phyloP scores from a whole-genome alignment of 1,140 invertebrate species.

The Ips typographus region DNA sequence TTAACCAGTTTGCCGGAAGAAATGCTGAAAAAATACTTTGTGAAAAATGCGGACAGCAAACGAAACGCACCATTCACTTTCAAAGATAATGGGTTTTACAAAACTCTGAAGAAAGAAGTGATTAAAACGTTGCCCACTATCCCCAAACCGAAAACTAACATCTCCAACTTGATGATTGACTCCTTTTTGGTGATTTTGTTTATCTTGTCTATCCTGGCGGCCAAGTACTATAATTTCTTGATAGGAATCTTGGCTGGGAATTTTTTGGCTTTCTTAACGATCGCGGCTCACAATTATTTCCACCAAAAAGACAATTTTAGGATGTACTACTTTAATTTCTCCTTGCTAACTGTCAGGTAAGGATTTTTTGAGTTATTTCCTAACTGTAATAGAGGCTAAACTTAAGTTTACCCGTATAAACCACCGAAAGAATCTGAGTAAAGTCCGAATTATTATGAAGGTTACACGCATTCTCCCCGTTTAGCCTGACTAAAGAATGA shows the following conservation, averaged over 20 bases:
- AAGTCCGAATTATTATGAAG: too few relatives aligned
- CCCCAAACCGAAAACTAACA: conserved; percentile 46
- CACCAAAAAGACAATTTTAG: conserved; percentile 78
- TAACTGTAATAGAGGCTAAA: not conserved
- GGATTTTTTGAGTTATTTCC: conserved; percentile 2
- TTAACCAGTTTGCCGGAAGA: conserved; percentile 54
- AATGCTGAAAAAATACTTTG: conserved; percentile 62
- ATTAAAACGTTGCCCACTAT: conserved; percentile 45
- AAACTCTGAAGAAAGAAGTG: conserved; percentile 61
- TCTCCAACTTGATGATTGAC: conserved; percentile 58
- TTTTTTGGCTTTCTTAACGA: conserved; percentile 58
- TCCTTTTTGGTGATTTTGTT: conserved; percentile 56
- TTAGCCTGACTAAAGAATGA: too few relatives aligned
- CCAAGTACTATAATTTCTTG: conserved; percentile 51
- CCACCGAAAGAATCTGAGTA: too few relatives aligned
- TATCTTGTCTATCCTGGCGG: conserved; percentile 56
- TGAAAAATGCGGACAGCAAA: conserved; percentile 56
- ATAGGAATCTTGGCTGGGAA: conserved; percentile 55
- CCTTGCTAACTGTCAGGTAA: conserved; percentile 63
- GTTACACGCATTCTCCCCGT: too few relatives aligned
- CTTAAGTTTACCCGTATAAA: too few relatives aligned
- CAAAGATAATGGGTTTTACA: conserved; percentile 65
- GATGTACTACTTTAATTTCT: conserved; percentile 77
- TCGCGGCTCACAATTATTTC: conserved; percentile 77
- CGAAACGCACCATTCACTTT: conserved; percentile 66